A percentile compares a stretch with the other conserved stretches of the same genome.
Conservation (phyloP, 2,113 vertebrate species). For the Ahaetulla prasina region DNA sequence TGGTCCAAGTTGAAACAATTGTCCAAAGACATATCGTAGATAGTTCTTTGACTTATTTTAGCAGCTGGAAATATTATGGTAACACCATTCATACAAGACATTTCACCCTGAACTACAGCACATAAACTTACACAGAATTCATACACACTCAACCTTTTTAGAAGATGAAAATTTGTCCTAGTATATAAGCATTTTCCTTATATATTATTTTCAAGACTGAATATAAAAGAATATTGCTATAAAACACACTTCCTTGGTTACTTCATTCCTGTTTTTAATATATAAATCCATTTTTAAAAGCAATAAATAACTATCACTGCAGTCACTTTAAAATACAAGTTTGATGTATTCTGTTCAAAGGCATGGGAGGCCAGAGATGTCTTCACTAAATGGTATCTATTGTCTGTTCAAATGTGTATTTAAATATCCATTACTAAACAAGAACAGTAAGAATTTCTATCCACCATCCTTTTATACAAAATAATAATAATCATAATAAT, state of each 20-base stretch:
- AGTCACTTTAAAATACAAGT: neutral
- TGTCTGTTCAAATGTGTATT: neutral
- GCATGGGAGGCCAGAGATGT: conserved; percentile 22
- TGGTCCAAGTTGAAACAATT: neutral
- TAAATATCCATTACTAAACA: neutral
- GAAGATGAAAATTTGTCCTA: neutral
- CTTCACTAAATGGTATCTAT: neutral
- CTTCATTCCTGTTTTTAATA: neutral
- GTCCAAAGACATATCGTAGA: neutral
- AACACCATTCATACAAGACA: conserved; percentile 14
- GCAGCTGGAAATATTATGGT: neutral
- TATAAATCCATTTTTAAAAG: conserved; percentile 7
- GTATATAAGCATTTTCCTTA: neutral
- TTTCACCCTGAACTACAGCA: neutral
- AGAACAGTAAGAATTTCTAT: neutral
- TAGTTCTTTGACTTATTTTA: conserved; percentile 18
- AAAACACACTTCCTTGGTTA: conserved; percentile 7
- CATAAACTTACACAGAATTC: neutral
- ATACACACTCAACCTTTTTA: neutral
- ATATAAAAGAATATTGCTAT: conserved; percentile 19
- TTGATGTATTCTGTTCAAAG: neutral
- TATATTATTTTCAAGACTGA: neutral
- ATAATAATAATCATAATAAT: neutral
- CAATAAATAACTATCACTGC: neutral
- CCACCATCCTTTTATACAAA: conserved; percentile 4